These are phyloP conservation scores for Pocillopora verrucosa DNA, from an alignment of 64 coral and sea anemone genomes.

Conservation along the genomic window DNA sequence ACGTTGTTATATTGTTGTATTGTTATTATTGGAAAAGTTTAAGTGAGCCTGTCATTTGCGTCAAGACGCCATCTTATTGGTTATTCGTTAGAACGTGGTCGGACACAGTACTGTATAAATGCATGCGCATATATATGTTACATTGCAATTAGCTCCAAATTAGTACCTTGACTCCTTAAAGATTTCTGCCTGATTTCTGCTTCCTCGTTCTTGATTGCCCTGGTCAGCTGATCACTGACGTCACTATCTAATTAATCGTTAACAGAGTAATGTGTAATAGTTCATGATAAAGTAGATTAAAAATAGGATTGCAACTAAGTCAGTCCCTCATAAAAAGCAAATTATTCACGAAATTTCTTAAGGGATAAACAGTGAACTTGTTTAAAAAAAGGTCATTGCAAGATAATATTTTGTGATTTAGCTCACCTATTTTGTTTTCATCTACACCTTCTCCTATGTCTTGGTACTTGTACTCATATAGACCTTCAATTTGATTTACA, in stretches of 20 bases:
- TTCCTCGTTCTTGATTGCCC: slow-evolving; percentile 21
- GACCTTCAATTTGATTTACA: background rate
- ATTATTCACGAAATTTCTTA: too few relatives aligned
- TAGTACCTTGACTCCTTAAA: slow-evolving; percentile 41
- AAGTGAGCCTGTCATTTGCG: too few relatives aligned
- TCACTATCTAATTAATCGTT: slow-evolving; percentile 28
- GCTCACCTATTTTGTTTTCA: background rate
- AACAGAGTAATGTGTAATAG: background rate
- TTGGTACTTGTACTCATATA: slow-evolving; percentile 54
- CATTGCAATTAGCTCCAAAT: background rate
- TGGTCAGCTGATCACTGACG: slow-evolving; percentile 27
- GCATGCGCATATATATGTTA: background rate
- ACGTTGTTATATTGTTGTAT: too few relatives aligned
- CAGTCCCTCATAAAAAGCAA: too few relatives aligned
- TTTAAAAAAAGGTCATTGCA: background rate
- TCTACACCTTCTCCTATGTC: slow-evolving; percentile 41
- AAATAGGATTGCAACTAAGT: too few relatives aligned
- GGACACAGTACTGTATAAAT: background rate
- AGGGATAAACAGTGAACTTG: too few relatives aligned
- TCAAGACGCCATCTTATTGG: too few relatives aligned
- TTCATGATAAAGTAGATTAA: background rate
- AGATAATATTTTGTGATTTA: background rate
- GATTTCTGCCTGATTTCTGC: slow-evolving; percentile 16
- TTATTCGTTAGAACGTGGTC: too few relatives aligned
- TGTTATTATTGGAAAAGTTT: too few relatives aligned